Conservation (phyloP, 2,797 vertebrate species). For the Silurus lanzhouensis region DNA sequence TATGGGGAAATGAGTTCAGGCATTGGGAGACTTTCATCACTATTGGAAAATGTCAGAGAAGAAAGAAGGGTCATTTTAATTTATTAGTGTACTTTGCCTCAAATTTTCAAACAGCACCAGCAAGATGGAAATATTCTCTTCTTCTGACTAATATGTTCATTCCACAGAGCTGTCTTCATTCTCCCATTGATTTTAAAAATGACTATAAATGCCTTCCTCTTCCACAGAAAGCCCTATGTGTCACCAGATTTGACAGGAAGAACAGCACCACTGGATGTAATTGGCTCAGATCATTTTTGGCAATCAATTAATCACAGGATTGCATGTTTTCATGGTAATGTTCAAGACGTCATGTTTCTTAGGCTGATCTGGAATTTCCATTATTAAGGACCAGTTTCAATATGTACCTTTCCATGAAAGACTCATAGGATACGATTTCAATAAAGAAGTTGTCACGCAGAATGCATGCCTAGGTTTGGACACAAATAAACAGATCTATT, state of each 20-base stretch:
- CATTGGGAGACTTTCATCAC: neutral
- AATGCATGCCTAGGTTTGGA: constrained; percentile 1
- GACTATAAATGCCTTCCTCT: constrained; percentile 14
- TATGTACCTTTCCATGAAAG: constrained; percentile 14
- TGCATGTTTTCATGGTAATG: constrained; percentile 6
- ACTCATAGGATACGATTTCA: neutral
- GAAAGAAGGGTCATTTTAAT: neutral
- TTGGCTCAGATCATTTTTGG: neutral
- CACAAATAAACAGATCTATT: constrained; percentile 9
- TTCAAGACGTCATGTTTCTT: constrained; percentile 15
- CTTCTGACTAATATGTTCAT: constrained; percentile 10
- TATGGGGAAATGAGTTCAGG: neutral
- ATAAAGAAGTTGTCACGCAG: neutral
- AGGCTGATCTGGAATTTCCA: constrained; percentile 27
- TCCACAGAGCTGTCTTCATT: constrained; percentile 9
- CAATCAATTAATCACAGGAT: constrained; percentile 30
- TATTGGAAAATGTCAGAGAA: neutral
- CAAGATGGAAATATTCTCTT: constrained; percentile 7
- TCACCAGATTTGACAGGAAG: constrained; percentile 1
- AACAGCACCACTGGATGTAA: neutral
- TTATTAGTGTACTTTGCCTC: neutral
- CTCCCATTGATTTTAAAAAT: neutral
- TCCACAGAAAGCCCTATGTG: neutral
- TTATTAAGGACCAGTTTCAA: constrained; percentile 19
- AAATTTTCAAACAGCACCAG: constrained; percentile 6